phyloP scores from a whole-genome alignment of 2,797 vertebrate species.

The Otolemur crassicaudatus region DNA sequence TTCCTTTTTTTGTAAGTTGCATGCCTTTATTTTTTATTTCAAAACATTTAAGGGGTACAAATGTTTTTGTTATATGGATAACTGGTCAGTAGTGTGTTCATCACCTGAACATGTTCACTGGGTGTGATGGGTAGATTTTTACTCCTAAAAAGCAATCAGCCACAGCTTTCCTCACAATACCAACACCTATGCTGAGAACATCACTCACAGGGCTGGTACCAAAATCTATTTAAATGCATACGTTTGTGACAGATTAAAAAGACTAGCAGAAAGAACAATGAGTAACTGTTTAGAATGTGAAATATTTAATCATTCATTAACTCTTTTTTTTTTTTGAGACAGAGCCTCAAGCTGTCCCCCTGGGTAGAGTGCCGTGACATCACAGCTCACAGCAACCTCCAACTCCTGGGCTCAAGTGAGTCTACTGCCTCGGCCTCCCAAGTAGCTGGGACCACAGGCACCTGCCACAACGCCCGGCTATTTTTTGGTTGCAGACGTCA shows the following conservation, averaged over 20 bases:
- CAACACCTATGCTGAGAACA: constrained; percentile 25
- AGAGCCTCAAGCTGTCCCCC: no score
- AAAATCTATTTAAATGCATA: constrained; percentile 68
- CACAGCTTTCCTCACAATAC: constrained; percentile 56
- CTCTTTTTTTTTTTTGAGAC: not conserved
- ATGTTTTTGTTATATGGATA: not conserved
- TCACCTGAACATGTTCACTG: not conserved
- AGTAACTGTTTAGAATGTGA: constrained; percentile 55
- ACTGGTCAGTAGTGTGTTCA: not conserved
- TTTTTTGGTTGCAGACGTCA: no score
- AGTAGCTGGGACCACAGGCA: no score
- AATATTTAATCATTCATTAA: constrained; percentile 53
- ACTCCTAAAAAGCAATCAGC: constrained; percentile 12
- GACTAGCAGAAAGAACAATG: constrained; percentile 20
- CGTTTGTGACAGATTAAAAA: constrained; percentile 62
- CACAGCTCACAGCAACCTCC: no score
- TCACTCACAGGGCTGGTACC: constrained; percentile 7
- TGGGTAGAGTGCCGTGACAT: no score
- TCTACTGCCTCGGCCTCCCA: no score
- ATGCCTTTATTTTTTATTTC: not conserved
- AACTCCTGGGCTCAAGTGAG: no score
- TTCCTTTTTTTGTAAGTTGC: not conserved
- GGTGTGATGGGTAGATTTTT: not conserved
- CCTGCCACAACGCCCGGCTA: no score
- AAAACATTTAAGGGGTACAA: not conserved